Base-by-base conservation (phyloP, 2,888 invertebrate species). In the Lochmaea capreae region DNA sequence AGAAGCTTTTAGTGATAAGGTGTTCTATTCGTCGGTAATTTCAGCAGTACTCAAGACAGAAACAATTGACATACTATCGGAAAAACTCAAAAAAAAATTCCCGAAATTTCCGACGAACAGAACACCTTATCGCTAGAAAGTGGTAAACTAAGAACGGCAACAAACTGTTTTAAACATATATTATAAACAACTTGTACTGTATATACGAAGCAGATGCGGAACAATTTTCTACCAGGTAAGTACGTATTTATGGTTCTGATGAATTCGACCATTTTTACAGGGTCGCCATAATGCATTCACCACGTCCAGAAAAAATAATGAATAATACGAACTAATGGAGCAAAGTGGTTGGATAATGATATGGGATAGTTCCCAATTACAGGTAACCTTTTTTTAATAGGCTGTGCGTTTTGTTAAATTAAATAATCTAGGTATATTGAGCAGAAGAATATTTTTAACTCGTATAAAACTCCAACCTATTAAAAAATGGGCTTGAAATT, bases 361-460 rank as follows among this genome's bases (percentile, higher is more conserved):
- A 33, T 58, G 26, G 58, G 58, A 22, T 58, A 58, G 58, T 14
- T 59, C 33, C 33, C 59, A 59, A 59, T 59, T 59, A n/a, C 59
- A 59, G 59, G 59, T 59, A 59, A 59, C 59, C 33, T 12, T 59
- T 59, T 59, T 59, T 59, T 59, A 59, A 59, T 33, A 59, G 59
- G 59, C 14, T 59, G 59, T 8, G 33, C 26, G 26, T 59, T 59
- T 59, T 59, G 11, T 26, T 8, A 16, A 12, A 54, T 16, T 8
- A 18, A 18, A 4, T 49, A 1, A 12, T 12, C 10, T 52, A n/a
- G n/a, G n/a, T n/a, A 8, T n/a, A 52, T n/a, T 2, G 6, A 46
- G 14, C 5, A 4, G 3, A 4, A 14, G 6, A 46, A 46, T 46
- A 46, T 46, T 46, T 14, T 52, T 52, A 6, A 16, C 16, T 54